Conservation (phyloP, 2,888 invertebrate species). For the Gerris lacustris region DNA sequence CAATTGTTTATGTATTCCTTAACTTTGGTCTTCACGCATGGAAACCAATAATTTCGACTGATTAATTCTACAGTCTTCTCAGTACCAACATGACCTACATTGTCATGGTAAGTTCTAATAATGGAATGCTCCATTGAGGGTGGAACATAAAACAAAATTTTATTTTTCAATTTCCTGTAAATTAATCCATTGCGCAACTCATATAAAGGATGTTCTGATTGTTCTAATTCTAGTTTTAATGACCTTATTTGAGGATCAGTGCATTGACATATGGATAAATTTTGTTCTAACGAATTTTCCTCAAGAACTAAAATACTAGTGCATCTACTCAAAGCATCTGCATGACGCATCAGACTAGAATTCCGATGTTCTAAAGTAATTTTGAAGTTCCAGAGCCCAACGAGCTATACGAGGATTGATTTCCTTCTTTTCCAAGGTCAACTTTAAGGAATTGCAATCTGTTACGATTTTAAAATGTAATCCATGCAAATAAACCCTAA, state of each 20-base stretch:
- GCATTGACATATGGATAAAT: conserved; percentile 12
- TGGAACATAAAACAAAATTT: conserved; percentile 18
- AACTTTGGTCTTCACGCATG: conserved; percentile 34
- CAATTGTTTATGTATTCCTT: conserved; percentile 36
- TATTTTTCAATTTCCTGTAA: no score
- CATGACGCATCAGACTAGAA: conserved; percentile 13
- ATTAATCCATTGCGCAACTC: conserved; percentile 16
- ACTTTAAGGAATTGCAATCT: conserved; percentile 10
- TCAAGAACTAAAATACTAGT: neutral
- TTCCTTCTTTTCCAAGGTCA: conserved; percentile 7
- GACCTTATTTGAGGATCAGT: conserved; percentile 9
- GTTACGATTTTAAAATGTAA: conserved; percentile 10
- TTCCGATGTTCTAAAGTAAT: conserved; percentile 9
- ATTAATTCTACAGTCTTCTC: conserved; percentile 34
- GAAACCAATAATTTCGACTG: conserved; percentile 36
- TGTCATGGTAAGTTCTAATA: conserved; percentile 31
- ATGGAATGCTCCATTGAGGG: conserved; percentile 6
- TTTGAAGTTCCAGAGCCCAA: conserved; percentile 4
- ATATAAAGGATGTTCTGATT: conserved; percentile 9
- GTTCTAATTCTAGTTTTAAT: neutral
- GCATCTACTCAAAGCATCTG: conserved; percentile 11
- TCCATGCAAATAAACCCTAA: conserved; percentile 11
- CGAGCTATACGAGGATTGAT: conserved; percentile 11
- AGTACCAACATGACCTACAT: conserved; percentile 35
- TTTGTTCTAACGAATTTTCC: conserved; percentile 7